Evolutionary conservation across 2,888 invertebrate species (phyloP).

Genomic region (Megaustenia siamemsis): DNA sequence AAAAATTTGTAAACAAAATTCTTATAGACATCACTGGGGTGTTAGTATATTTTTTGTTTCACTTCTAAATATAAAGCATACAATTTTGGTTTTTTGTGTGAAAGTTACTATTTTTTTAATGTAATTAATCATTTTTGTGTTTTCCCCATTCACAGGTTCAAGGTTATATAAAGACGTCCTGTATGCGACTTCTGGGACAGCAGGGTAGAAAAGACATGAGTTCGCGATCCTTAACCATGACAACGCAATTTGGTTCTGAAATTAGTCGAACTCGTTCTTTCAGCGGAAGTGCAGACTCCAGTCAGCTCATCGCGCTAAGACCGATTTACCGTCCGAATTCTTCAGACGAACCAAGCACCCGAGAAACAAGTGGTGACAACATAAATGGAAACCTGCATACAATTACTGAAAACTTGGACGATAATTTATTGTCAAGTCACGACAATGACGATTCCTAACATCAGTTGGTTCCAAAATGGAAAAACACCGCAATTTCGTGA

Average conservation of each 20-base stretch:
- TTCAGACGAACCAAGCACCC: not conserved
- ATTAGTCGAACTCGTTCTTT: not conserved
- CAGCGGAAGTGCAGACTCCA: slow-evolving; percentile 4
- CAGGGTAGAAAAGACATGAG: not conserved
- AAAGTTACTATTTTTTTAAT: no score
- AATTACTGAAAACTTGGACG: slow-evolving; percentile 15
- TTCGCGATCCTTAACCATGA: slow-evolving; percentile 19
- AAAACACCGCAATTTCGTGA: no score
- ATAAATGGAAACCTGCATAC: slow-evolving; percentile 15
- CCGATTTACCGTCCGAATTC: not conserved
- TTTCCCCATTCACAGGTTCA: slow-evolving; percentile 45
- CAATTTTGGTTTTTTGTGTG: no score
- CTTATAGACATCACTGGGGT: no score
- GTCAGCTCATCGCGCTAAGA: slow-evolving; percentile 31
- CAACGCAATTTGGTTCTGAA: slow-evolving; percentile 38
- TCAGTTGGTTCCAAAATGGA: no score
- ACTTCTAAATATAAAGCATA: no score
- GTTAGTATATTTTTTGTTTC: no score
- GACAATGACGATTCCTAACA: no score
- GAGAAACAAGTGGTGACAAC: not conserved
- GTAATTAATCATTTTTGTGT: no score
- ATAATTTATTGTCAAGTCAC: not conserved
- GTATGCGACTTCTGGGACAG: not conserved
- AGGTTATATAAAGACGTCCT: slow-evolving; percentile 22
- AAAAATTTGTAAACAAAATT: no score